Evolutionary conservation across 2,797 vertebrate species (phyloP).

Genomic region (Enteromius treurensis): DNA sequence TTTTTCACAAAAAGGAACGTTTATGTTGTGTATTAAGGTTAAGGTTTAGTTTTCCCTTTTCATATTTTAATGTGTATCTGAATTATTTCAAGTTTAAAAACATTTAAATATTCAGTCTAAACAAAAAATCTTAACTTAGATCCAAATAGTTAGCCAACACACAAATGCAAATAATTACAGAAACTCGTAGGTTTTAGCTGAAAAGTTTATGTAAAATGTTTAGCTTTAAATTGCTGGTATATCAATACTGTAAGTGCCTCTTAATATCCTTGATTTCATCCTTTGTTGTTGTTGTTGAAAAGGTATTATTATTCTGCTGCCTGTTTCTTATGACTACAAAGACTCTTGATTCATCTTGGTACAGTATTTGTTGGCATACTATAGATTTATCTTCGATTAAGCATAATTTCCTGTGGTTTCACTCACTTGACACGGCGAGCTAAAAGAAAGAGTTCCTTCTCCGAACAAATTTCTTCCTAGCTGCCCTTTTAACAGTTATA

Average conservation of each 20-base stretch:
- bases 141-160: background rate
- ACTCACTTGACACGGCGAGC: background rate
- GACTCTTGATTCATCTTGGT: background rate
- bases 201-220: background rate
- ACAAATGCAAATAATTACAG: background rate
- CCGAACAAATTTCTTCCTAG: background rate
- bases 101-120: slow-evolving; percentile 2
- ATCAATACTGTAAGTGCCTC: background rate
- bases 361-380: background rate
- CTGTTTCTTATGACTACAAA: background rate
- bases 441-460: background rate
- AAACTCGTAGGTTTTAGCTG: background rate
- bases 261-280: background rate
- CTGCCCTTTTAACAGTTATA: background rate
- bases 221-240: background rate
- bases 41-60: background rate
- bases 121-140: background rate
- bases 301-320: background rate
- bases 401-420: background rate
- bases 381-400: background rate
- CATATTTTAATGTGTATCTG: background rate
- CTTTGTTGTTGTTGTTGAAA: background rate
- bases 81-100: background rate
- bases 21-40: background rate
- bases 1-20: background rate